Percentiles rank a stretch among this genome's conserved stretches.
Evolutionary conservation across 2,113 vertebrate genomes (phyloP).

Genomic region (Pungitius pungitius): DNA sequence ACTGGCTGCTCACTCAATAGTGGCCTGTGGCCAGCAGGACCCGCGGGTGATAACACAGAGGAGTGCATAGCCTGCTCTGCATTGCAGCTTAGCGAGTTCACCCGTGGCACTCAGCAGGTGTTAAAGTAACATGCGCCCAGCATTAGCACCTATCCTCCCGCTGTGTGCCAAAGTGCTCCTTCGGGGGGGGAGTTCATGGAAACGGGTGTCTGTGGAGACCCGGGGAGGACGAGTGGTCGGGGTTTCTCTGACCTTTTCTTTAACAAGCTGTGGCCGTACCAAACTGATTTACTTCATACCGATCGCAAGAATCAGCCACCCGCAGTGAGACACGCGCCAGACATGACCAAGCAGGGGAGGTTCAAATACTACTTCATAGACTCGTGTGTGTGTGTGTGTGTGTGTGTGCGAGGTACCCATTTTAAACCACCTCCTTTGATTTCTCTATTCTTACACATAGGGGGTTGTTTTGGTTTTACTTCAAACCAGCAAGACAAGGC

Average conservation of each 20-base stretch:
- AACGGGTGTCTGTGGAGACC: background rate
- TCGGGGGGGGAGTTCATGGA: constrained; percentile 1
- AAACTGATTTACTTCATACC: constrained; percentile 22
- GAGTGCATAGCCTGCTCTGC: too few relatives aligned
- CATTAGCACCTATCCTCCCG: background rate
- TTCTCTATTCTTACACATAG: constrained; percentile 3
- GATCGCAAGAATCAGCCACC: background rate
- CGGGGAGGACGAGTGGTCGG: background rate
- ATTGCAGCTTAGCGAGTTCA: background rate
- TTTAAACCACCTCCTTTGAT: background rate
- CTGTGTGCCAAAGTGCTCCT: constrained; percentile 16
- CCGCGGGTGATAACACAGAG: too few relatives aligned
- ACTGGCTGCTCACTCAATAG: too few relatives aligned
- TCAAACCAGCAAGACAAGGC: background rate
- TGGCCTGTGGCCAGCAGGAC: too few relatives aligned
- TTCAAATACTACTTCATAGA: constrained; percentile 11
- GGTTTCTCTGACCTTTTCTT: constrained; percentile 30
- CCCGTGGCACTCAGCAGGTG: background rate
- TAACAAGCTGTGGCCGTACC: constrained; percentile 3
- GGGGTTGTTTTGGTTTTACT: background rate
- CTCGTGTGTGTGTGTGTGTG: background rate
- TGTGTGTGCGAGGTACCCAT: background rate
- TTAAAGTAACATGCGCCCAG: background rate
- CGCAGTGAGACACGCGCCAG: background rate
- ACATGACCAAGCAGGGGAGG: background rate